phyloP scores from a whole-genome alignment of 2,888 invertebrate species.

The Nycteola revayana region DNA sequence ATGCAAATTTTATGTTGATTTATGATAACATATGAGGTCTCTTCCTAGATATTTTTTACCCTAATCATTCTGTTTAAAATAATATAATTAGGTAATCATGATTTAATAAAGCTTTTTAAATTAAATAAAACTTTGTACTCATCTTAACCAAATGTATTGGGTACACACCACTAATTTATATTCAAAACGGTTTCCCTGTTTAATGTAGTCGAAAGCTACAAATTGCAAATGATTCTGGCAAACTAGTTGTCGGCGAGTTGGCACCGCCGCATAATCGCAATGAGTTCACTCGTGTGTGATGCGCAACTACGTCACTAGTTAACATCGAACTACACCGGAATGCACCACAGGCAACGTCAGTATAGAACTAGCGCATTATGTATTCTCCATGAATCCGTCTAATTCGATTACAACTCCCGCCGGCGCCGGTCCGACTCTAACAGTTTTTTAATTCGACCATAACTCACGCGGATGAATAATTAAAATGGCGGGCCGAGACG shows the following conservation, averaged over 20 bases:
- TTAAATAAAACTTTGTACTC: too few species aligned
- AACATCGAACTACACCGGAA: constrained; percentile 7
- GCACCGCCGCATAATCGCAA: constrained; percentile 47
- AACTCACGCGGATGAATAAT: constrained; percentile 82
- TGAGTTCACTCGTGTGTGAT: constrained; percentile 36
- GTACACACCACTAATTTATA: constrained; percentile 34
- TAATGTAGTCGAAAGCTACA: constrained; percentile 67
- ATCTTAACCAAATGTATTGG: constrained; percentile 23
- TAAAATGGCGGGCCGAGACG: constrained; percentile 72
- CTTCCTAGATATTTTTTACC: too few species aligned
- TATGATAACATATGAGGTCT: too few species aligned
- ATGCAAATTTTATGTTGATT: too few species aligned
- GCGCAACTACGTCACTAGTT: constrained; percentile 19
- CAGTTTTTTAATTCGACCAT: constrained; percentile 83
- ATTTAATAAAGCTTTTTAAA: too few species aligned
- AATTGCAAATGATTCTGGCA: constrained; percentile 66
- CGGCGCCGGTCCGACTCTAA: constrained; percentile 78
- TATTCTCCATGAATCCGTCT: constrained; percentile 75
- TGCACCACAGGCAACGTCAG: constrained; percentile 15
- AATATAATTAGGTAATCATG: too few species aligned
- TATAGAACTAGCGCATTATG: constrained; percentile 52
- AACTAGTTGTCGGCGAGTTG: constrained; percentile 50
- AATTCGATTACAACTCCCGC: constrained; percentile 75
- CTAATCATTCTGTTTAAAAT: too few species aligned
- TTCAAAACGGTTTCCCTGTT: constrained; percentile 49